Base-by-base conservation (phyloP, 2,888 invertebrate species). In the Rhingia campestris region DNA sequence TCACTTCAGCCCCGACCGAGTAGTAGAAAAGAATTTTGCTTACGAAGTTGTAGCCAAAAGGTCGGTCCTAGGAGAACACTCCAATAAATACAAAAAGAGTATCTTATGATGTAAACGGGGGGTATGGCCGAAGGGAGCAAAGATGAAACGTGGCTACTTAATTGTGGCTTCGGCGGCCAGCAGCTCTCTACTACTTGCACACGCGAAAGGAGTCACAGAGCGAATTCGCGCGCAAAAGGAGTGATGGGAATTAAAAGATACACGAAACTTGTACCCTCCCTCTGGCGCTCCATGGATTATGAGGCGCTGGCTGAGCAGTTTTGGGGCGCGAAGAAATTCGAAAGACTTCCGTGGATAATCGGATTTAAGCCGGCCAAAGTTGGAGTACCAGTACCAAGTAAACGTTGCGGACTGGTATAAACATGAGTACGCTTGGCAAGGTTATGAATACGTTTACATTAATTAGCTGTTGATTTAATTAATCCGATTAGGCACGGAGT, bases 391-490 rank as follows among this genome's bases (percentile, higher is more conserved):
- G 22, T 22, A 22, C 22, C 22, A 22, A 22, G 22, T 22, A 22
- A 22, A 22, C 22, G 41, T 49, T 14, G 9, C 5, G 4, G 9
- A 30, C 9, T 41, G 41, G 7, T 35, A 37, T 39, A 43, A n/a
- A 32, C 41, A 51, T 41, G 4, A 14, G 32, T 45, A 22, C 53
- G 47, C 72, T 56, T 41, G 41, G 47, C 37, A 59, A 79, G 80
- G 74, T 80, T 84, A 80, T 84, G 84, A 84, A 84, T 84, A 80
- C 75, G 84, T 84, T 84, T 80, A 88, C 89, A 89, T 89, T 90
- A 90, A 90, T 90, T 90, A 89, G 89, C 88, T 89, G 88, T 88
- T 86, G 90, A 90, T 90, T 89, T 89, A 90, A 90, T 90, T 89
- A 90, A 89, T 88, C 87, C 80, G 79, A 84, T 84, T 84, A 70